Base-by-base conservation (phyloP, 64 coral and sea anemone genomes). In the Orbicella faveolata region DNA sequence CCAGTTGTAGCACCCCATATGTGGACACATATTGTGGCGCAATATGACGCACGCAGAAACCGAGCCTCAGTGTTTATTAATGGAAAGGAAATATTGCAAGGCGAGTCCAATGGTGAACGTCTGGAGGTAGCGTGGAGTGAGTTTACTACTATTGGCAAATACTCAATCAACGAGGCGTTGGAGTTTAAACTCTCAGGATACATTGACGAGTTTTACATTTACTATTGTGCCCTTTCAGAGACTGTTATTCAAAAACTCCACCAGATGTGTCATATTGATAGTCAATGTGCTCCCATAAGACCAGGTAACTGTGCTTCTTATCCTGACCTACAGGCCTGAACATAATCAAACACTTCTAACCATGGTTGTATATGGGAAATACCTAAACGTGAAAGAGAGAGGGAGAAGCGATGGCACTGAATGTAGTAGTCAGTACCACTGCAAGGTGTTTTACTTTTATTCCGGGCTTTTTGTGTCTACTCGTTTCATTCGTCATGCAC, bases 151-250 rank as follows among this genome's bases (percentile, higher is more conserved):
- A 52, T 85, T 30, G 82, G 82, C 8, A 25, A 72, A 85, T 70
- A 51, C n/a, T 4, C 12, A 34, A 23, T 85, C 65, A 85, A 52
- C 82, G 63, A 85, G 65, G 39, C 1, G 23, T 44, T 73, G 9
- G 23, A 21, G 23, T 44, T 73, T 1, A n/a, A 85, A 66, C 23
- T 72, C 8, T 52, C 37, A 16, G 82, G 82, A 4, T 52, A 51
- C 65, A 69, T 85, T 11, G 82, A 85, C 35, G 65, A 85, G 82
- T 85, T 85, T 72, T 85, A 85, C 39, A 85, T 85, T 41, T 85
- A 85, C 82, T 85, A 26, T 35, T 85, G 82, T 44, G 64, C 37
- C 14, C 19, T 85, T 85, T 37, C 82, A 65, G 65, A 72, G 4
- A 73, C n/a, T 39, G 63, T 72, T 52, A 85, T 85, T 26, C 82